Percentiles rank a stretch among this genome's conserved stretches.
Conservation (phyloP, 2,888 invertebrate genomes). For the Drosophila nr. perissopoda region DNA sequence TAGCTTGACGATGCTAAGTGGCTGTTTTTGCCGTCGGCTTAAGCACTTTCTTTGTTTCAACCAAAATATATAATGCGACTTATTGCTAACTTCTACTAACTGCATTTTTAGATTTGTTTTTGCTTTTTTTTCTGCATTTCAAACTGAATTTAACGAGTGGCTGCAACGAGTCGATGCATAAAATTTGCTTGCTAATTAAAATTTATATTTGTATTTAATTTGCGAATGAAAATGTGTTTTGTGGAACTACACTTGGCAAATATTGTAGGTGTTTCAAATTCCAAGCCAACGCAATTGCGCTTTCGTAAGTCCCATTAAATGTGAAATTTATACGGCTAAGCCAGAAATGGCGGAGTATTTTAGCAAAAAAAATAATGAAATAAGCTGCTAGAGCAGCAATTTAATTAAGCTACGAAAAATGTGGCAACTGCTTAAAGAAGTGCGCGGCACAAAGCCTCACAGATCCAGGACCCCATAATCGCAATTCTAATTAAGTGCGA, state of each 20-base stretch:
- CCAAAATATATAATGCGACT: not conserved
- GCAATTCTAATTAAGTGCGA: conserved; percentile 78
- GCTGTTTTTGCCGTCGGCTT: not conserved
- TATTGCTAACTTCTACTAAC: not conserved
- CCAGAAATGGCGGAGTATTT: not conserved
- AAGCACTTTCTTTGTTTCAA: not conserved
- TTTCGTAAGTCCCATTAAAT: conserved; percentile 26
- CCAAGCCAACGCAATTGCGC: conserved; percentile 16
- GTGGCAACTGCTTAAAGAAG: conserved; percentile 59
- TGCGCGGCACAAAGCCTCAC: conserved; percentile 51
- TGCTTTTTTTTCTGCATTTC: no score
- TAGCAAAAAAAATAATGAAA: not conserved
- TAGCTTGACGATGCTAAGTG: conserved; percentile 40
- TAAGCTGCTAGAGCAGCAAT: conserved; percentile 28
- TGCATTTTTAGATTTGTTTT: not conserved
- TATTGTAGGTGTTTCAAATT: conserved; percentile 19
- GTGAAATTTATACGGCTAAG: conserved; percentile 26
- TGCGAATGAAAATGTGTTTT: not conserved
- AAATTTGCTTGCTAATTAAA: not conserved
- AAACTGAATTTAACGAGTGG: no score
- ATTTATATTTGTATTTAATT: not conserved
- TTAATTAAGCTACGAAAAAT: conserved; percentile 53
- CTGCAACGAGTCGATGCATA: not conserved
- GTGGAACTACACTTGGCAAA: not conserved
- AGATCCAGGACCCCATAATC: conserved; percentile 67